Conservation (phyloP, 2,113 vertebrate species). For the Paradoxurus hermaphroditus region DNA sequence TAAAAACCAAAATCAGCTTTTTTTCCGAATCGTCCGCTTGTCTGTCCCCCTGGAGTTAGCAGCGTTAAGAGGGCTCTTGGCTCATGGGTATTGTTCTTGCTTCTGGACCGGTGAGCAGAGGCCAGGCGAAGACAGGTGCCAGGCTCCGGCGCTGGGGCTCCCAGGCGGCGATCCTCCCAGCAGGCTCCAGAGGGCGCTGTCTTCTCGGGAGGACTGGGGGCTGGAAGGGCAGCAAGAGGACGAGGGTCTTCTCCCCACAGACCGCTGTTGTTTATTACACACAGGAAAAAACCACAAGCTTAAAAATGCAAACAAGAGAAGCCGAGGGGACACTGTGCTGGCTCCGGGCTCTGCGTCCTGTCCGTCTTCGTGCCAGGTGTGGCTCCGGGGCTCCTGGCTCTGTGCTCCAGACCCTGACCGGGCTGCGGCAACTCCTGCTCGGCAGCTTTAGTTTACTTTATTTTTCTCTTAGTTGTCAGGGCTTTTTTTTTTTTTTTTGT, state of each 20-base stretch:
- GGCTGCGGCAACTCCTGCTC: conserved; percentile 51
- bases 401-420: not conserved
- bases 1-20: conserved; percentile 58
- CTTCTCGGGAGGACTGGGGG: not conserved
- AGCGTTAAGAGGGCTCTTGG: conserved; percentile 66
- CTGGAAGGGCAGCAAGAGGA: not conserved
- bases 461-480: conserved; percentile 66
- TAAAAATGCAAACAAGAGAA: conserved; percentile 39
- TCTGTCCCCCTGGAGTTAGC: conserved; percentile 54
- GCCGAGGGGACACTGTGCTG: not conserved
- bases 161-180: not conserved
- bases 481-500: not conserved
- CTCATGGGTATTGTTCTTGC: conserved; percentile 39
- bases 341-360: not conserved
- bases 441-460: conserved; percentile 72
- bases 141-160: not conserved
- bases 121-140: not conserved
- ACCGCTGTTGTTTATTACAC: conserved; percentile 75
- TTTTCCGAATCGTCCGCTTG: conserved; percentile 28
- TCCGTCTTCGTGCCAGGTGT: not conserved
- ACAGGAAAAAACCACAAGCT: conserved; percentile 42
- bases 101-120: not conserved
- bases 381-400: not conserved
- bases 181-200: conserved; percentile 58
- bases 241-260: conserved; percentile 45